phyloP scores from a whole-genome alignment of 2,888 invertebrate species.

The Eupithecia abbreviata region DNA sequence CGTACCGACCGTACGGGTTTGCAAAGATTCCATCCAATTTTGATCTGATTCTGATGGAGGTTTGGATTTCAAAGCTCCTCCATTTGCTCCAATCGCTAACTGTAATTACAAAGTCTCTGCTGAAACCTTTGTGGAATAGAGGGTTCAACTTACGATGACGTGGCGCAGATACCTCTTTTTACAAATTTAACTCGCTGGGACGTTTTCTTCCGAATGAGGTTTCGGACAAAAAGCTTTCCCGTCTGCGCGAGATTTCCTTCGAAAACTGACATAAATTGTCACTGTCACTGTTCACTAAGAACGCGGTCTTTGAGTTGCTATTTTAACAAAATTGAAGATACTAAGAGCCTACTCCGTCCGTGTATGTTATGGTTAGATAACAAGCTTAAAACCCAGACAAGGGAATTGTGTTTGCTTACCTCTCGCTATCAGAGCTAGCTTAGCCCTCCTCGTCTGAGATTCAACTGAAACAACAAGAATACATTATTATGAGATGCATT shows the following conservation, averaged over 20 bases:
- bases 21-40: background rate
- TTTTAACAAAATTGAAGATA: background rate
- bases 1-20: background rate
- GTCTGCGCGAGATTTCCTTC: background rate
- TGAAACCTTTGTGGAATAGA: background rate
- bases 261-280: background rate
- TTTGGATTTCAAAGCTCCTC: background rate
- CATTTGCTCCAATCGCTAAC: background rate
- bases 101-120: background rate
- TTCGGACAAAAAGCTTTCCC: background rate
- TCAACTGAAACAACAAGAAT: slow-evolving; percentile 55
- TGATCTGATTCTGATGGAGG: background rate
- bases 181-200: background rate
- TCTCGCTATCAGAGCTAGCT: slow-evolving; percentile 55
- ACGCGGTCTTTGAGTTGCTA: background rate
- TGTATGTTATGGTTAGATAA: background rate
- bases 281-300: background rate
- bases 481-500: background rate
- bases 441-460: slow-evolving; percentile 54
- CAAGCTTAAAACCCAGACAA: background rate
- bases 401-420: slow-evolving; percentile 52
- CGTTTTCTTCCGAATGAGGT: background rate
- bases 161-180: background rate
- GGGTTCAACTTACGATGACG: background rate
- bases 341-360: background rate